Conservation (phyloP, 2,113 vertebrate genomes). For the Nycticebus coucang region DNA sequence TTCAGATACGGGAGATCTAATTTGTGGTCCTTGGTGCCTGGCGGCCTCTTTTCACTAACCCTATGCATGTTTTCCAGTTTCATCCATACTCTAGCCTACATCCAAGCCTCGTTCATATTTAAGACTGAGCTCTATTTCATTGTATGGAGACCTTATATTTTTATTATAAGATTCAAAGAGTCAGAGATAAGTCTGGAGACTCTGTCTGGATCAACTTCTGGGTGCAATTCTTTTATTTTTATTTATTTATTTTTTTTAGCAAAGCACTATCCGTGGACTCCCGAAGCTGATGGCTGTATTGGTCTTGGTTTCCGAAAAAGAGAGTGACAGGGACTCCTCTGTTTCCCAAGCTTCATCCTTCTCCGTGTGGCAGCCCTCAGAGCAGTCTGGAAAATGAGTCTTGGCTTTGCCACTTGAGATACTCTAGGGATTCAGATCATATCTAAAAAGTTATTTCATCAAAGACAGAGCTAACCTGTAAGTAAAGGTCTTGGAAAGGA, state of each 20-base stretch:
- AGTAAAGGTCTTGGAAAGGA: neutral
- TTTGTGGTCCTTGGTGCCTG: accelerated
- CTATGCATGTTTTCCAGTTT: neutral
- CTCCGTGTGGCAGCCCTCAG: neutral
- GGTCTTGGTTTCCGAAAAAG: neutral
- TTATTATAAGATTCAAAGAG: neutral
- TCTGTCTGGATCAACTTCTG: neutral
- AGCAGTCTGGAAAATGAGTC: neutral
- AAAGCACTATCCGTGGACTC: accelerated
- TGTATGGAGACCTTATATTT: neutral
- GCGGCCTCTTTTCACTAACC: neutral
- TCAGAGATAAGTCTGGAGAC: neutral
- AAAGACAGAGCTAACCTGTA: too few species aligned
- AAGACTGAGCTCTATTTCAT: too few species aligned
- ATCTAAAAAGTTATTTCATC: neutral
- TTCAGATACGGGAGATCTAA: too few species aligned
- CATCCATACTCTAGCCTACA: accelerated
- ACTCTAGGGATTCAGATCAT: neutral
- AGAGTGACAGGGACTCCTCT: too few species aligned
- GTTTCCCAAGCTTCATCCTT: too few species aligned
- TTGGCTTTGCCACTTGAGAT: neutral
- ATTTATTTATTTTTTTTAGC: neutral
- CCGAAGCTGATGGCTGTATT: too few species aligned
- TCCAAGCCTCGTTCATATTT: neutral
- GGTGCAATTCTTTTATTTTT: too few species aligned